Conservation (phyloP, 2,797 vertebrate species). For the Rousettus madagascariensis region DNA sequence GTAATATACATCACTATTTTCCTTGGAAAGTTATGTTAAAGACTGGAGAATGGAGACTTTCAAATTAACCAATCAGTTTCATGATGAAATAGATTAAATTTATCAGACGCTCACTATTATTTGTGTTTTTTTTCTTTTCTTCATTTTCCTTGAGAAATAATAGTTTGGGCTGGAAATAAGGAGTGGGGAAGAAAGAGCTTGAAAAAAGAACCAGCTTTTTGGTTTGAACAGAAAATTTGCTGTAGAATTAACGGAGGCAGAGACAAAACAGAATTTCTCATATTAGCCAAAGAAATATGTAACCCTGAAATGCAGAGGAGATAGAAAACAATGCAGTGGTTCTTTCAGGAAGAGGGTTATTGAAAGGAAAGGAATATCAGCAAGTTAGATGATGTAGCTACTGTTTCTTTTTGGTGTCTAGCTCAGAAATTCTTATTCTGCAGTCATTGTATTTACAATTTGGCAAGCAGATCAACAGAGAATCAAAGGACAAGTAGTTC, state of each 20-base stretch:
- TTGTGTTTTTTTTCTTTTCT: background rate
- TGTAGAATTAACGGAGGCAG: background rate
- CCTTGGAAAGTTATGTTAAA: background rate
- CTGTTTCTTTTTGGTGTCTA: background rate
- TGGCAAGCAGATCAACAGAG: background rate
- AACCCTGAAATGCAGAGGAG: constrained; percentile 20
- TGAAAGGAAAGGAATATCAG: background rate
- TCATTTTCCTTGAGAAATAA: constrained; percentile 31
- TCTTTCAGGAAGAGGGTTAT: background rate
- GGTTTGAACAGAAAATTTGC: constrained; percentile 8
- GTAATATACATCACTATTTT: background rate
- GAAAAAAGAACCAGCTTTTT: background rate
- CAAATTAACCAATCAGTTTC: constrained; percentile 21
- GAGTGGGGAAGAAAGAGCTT: background rate
- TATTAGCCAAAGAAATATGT: constrained; percentile 8
- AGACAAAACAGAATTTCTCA: constrained; percentile 1
- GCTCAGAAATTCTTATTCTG: background rate
- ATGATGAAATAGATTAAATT: background rate
- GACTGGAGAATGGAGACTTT: constrained; percentile 14
- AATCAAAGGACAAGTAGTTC: background rate
- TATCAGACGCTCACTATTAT: background rate
- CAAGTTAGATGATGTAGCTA: background rate
- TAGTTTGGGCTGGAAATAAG: constrained; percentile 20
- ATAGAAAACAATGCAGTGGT: constrained; percentile 25
- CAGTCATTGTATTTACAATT: background rate